phyloP scores from a whole-genome alignment of 2,888 invertebrate species.

The Sepiola atlantica region DNA sequence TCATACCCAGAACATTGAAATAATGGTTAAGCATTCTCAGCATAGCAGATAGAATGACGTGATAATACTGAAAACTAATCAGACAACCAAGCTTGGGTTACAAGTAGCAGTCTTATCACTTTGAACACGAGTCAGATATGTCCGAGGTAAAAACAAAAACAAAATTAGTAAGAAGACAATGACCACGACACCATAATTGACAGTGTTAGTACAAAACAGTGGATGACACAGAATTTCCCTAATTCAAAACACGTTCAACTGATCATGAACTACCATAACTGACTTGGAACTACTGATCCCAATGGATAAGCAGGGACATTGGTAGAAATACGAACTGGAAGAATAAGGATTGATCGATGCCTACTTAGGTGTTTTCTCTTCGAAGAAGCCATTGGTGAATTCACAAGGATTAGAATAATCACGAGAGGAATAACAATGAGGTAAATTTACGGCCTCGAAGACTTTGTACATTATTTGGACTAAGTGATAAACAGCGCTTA shows the following conservation, averaged over 20 bases:
- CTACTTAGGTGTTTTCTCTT: not conserved
- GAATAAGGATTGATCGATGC: not conserved
- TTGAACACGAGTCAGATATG: not conserved
- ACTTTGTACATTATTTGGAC: not conserved
- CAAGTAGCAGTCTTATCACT: not conserved
- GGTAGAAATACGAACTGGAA: not conserved
- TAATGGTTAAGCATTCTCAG: not conserved
- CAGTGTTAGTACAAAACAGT: not conserved
- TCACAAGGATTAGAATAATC: constrained; percentile 12
- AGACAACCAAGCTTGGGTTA: not conserved
- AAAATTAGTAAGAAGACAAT: not conserved
- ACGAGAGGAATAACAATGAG: not conserved
- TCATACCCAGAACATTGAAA: not conserved
- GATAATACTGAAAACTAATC: not conserved
- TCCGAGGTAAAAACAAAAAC: not conserved
- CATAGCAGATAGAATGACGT: not conserved
- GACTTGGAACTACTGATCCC: not conserved
- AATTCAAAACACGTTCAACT: not conserved
- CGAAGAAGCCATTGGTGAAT: not conserved
- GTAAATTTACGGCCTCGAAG: not conserved
- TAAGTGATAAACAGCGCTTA: not conserved
- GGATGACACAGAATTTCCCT: not conserved
- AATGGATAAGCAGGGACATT: not conserved
- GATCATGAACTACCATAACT: constrained; percentile 21
- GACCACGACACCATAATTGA: not conserved